Percentiles rank a stretch among this genome's conserved stretches.
Evolutionary conservation across 2,888 invertebrate species (phyloP).

Genomic region (Malacosoma neustria): DNA sequence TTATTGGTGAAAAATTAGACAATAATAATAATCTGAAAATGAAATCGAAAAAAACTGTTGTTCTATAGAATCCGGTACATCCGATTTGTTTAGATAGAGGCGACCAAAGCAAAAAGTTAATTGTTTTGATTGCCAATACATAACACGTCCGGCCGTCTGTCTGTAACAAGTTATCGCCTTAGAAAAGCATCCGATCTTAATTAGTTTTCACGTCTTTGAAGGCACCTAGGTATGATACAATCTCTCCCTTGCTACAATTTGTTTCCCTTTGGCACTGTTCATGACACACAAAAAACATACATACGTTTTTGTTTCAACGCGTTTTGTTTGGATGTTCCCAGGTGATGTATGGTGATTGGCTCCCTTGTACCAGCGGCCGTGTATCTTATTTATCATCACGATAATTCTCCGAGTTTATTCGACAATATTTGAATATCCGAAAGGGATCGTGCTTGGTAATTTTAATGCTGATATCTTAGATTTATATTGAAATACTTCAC

Average conservation of each 20-base stretch:
- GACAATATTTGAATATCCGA: conserved; percentile 56
- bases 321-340: conserved; percentile 60
- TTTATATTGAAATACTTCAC: conserved; percentile 49
- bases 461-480: conserved; percentile 59
- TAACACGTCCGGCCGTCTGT: conserved; percentile 58
- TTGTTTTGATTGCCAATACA: conserved; percentile 72
- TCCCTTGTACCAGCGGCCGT: conserved; percentile 58
- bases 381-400: conserved; percentile 70
- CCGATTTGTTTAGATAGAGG: conserved; percentile 48
- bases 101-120: conserved; percentile 64
- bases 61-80: conserved; percentile 15
- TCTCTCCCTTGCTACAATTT: conserved; percentile 70
- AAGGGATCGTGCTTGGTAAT: conserved; percentile 39
- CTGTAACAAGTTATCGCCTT: conserved; percentile 63
- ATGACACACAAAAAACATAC: conserved; percentile 46
- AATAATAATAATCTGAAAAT: not conserved
- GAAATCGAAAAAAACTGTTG: conserved; percentile 3
- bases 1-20: not conserved
- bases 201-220: conserved; percentile 72
- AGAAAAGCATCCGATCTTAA: conserved; percentile 73
- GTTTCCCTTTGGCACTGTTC: conserved; percentile 66
- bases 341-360: conserved; percentile 74
- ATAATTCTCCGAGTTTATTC: conserved; percentile 54
- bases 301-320: conserved; percentile 58
- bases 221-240: conserved; percentile 66